Evolutionary conservation across 2,888 invertebrate genomes (phyloP).

Genomic region (Leucophenga maculata): DNA sequence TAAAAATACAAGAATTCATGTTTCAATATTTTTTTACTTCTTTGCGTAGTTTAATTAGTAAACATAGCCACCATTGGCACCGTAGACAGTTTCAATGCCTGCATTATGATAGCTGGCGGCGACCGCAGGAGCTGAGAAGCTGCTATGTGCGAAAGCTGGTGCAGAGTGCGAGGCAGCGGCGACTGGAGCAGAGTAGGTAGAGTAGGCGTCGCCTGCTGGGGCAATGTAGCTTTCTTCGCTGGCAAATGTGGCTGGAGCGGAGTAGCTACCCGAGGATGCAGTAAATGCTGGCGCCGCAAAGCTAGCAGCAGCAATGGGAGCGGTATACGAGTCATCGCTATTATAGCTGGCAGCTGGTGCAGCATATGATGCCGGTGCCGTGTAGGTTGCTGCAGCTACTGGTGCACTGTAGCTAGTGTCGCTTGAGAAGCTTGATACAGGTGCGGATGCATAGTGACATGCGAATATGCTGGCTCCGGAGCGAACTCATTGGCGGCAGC

Average conservation of each 20-base stretch:
- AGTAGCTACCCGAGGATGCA: slow-evolving; percentile 27
- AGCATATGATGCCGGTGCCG: slow-evolving; percentile 30
- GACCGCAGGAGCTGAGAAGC: slow-evolving; percentile 30
- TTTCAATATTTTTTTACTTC: slow-evolving; percentile 3
- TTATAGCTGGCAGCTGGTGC: slow-evolving; percentile 30
- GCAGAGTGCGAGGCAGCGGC: slow-evolving; percentile 27
- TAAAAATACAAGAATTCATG: neutral
- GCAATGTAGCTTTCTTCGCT: slow-evolving; percentile 4
- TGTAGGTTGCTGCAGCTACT: slow-evolving; percentile 29
- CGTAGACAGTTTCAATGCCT: slow-evolving; percentile 61
- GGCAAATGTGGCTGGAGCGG: slow-evolving; percentile 36
- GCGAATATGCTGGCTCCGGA: slow-evolving; percentile 29
- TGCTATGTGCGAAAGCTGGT: slow-evolving; percentile 26
- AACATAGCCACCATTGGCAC: slow-evolving; percentile 67
- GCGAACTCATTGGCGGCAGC: slow-evolving; percentile 31
- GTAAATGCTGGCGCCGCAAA: neutral
- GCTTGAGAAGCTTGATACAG: slow-evolving; percentile 21
- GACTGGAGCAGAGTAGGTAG: slow-evolving; percentile 31
- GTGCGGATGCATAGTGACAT: slow-evolving; percentile 22
- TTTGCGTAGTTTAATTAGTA: slow-evolving; percentile 40
- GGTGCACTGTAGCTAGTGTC: slow-evolving; percentile 32
- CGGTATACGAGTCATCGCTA: slow-evolving; percentile 31
- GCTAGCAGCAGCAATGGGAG: slow-evolving; percentile 34
- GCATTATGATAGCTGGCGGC: slow-evolving; percentile 29
- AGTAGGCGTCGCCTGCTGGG: slow-evolving; percentile 7